Evolutionary conservation across 2,797 vertebrate species (phyloP).

Genomic region (Rhinogobio ventralis): DNA sequence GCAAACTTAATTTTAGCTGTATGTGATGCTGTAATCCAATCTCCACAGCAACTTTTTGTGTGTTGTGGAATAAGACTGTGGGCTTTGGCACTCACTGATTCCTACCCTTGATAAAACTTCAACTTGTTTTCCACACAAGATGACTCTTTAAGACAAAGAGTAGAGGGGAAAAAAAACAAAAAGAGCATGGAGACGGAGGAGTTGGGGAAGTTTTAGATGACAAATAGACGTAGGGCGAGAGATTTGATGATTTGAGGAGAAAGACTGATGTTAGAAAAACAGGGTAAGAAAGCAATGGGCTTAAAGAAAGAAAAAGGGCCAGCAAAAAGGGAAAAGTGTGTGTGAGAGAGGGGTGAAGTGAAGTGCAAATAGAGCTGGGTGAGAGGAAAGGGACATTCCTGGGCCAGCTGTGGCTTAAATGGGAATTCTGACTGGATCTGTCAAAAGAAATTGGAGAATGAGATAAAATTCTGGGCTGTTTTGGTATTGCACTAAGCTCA

Average conservation of each 20-base stretch:
- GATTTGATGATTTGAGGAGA: constrained; percentile 35
- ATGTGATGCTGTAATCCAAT: constrained; percentile 73
- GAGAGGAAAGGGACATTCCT: constrained; percentile 76
- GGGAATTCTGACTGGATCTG: constrained; percentile 79
- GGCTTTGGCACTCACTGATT: constrained; percentile 72
- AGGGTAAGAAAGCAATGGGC: constrained; percentile 37
- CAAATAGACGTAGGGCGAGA: constrained; percentile 26
- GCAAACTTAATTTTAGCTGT: constrained; percentile 72
- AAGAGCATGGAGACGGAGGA: constrained; percentile 24
- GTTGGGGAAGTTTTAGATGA: constrained; percentile 31
- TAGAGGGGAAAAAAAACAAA: neutral
- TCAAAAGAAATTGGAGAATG: constrained; percentile 76
- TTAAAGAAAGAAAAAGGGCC: constrained; percentile 58
- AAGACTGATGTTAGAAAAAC: constrained; percentile 24
- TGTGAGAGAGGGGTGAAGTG: constrained; percentile 69
- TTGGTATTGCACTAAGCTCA: constrained; percentile 69
- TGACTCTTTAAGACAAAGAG: constrained; percentile 64
- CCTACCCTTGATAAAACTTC: constrained; percentile 56
- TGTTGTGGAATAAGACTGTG: constrained; percentile 72
- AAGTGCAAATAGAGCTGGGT: constrained; percentile 65
- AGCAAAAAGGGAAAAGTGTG: constrained; percentile 12
- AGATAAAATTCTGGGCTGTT: constrained; percentile 64
- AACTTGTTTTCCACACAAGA: constrained; percentile 50
- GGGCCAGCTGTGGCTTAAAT: constrained; percentile 82
- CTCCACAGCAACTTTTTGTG: constrained; percentile 79